Percentiles rank a stretch among this genome's conserved stretches.
Evolutionary conservation across 2,113 vertebrate genomes (phyloP).

Genomic region (Pygoscelis antarcticus): DNA sequence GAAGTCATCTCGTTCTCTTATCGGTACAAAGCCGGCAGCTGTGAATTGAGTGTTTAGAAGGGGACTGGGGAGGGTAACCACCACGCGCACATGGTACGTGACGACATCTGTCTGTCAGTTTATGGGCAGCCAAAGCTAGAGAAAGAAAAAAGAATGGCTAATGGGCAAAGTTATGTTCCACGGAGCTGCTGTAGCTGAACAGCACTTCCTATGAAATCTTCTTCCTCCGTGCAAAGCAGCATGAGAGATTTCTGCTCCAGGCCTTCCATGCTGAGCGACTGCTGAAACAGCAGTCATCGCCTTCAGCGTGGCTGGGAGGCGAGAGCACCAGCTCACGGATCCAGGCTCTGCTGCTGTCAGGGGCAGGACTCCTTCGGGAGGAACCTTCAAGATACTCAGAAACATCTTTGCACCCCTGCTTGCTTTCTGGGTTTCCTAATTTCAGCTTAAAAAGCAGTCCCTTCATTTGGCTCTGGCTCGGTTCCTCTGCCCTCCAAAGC

Average conservation of each 20-base stretch:
- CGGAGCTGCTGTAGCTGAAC: not conserved
- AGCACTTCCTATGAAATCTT: not conserved
- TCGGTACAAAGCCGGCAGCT: conserved; percentile 15
- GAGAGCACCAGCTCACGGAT: not conserved
- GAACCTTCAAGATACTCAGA: not conserved
- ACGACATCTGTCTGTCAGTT: not conserved
- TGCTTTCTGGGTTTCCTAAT: not conserved
- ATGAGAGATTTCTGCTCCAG: not conserved
- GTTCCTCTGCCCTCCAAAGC: not conserved
- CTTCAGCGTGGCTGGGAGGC: not conserved
- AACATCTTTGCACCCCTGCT: not conserved
- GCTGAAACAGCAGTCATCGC: not conserved
- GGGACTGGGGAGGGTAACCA: not conserved
- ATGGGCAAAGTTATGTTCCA: rapidly evolving
- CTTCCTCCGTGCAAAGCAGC: not conserved
- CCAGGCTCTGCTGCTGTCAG: not conserved
- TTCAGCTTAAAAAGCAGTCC: not conserved
- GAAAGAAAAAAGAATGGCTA: not conserved
- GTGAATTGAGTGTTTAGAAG: not conserved
- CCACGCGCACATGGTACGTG: not conserved
- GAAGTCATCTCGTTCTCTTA: conserved; percentile 51
- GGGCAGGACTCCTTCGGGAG: not conserved
- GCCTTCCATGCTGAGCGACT: not conserved
- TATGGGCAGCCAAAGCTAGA: not conserved
- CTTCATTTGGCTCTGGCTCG: rapidly evolving